Conservation (phyloP, 1,140 invertebrate species). For the Bombus waltoni region DNA sequence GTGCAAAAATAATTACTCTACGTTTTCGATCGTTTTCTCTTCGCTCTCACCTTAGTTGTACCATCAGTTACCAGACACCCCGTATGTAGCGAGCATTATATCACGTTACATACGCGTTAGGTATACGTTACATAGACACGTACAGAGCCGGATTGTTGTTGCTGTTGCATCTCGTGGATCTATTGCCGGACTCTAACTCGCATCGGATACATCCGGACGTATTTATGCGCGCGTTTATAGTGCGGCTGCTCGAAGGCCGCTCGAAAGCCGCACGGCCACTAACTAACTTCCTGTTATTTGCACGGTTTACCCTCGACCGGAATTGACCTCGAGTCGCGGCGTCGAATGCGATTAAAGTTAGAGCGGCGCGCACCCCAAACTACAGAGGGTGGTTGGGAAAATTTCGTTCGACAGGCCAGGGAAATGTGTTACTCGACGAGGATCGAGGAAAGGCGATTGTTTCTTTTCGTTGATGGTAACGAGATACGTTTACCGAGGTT, state of each 20-base stretch:
- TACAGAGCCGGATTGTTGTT: not conserved
- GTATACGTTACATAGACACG: not conserved
- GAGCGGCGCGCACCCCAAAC: conserved; percentile 10
- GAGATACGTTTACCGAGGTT: conserved; percentile 21
- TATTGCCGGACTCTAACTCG: conserved; percentile 29
- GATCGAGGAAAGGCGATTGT: not conserved
- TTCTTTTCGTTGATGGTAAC: conserved; percentile 7
- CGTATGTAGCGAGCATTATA: not conserved
- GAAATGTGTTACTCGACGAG: too few relatives aligned
- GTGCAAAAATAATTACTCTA: too few relatives aligned
- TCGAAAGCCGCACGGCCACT: conserved; percentile 47
- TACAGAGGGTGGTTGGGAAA: not conserved
- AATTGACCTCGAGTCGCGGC: conserved; percentile 37
- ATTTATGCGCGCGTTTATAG: conserved; percentile 54
- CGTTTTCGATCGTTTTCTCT: too few relatives aligned
- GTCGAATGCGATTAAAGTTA: conserved; percentile 54
- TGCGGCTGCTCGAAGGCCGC: conserved; percentile 40
- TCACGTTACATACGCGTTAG: too few relatives aligned
- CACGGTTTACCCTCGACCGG: conserved; percentile 45
- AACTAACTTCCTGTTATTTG: conserved; percentile 56
- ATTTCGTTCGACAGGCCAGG: not conserved
- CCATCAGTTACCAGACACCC: too few relatives aligned
- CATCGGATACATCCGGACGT: conserved; percentile 53
- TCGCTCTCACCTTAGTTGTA: too few relatives aligned
- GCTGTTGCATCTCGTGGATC: conserved; percentile 15